Percentiles rank a stretch among this genome's conserved stretches.
Evolutionary conservation across 2,888 invertebrate genomes (phyloP).

Genomic region (Parnassius glacialis): DNA sequence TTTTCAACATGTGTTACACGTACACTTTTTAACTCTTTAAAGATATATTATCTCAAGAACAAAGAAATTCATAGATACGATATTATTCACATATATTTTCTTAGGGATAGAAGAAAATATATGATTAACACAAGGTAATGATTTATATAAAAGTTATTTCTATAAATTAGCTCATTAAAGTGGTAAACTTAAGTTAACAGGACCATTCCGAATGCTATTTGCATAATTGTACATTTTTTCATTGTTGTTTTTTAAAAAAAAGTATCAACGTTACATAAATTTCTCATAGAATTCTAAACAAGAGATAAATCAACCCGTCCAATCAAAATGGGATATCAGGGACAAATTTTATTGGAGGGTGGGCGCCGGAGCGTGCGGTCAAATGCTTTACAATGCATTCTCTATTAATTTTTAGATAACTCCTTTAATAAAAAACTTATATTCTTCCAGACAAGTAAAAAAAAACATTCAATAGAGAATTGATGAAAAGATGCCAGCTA

Average conservation of each 20-base stretch:
- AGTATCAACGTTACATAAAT: conserved; percentile 59
- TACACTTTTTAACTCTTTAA: too few relatives aligned
- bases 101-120: too few relatives aligned
- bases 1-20: too few relatives aligned
- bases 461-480: background rate
- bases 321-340: conserved; percentile 77
- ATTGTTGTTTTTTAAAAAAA: conserved; percentile 32
- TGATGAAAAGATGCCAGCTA: background rate
- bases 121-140: too few relatives aligned
- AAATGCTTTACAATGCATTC: conserved; percentile 72
- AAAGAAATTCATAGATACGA: too few relatives aligned
- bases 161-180: too few relatives aligned
- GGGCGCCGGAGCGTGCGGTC: conserved; percentile 69
- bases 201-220: too few relatives aligned
- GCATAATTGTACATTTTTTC: conserved; percentile 6
- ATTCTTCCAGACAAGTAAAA: conserved; percentile 4
- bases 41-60: too few relatives aligned
- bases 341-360: conserved; percentile 72
- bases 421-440: conserved; percentile 27
- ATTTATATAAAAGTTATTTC: too few relatives aligned
- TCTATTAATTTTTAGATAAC: conserved; percentile 62
- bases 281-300: conserved; percentile 56
- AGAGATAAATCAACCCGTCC: conserved; percentile 77
- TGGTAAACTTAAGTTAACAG: too few relatives aligned
- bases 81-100: too few relatives aligned